A percentile compares a stretch with the other conserved stretches of the same genome.
Evolutionary conservation across 2,113 vertebrate genomes (phyloP).

Genomic region (Acanthochromis polyacanthus): DNA sequence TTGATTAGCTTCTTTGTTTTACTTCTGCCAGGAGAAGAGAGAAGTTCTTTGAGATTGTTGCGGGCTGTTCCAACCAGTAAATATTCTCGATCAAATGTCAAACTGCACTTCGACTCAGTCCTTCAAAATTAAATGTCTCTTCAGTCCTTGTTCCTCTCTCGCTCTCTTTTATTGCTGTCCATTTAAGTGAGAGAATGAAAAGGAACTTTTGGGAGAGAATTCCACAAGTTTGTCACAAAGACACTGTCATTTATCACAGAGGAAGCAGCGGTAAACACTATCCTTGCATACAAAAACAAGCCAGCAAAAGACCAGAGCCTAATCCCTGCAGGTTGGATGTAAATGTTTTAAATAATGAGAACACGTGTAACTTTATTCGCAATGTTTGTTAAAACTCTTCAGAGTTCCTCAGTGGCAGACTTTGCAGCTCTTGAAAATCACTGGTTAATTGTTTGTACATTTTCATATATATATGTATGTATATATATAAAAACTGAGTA

Average conservation of each 20-base stretch:
- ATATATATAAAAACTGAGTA: constrained; percentile 5
- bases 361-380: constrained; percentile 43
- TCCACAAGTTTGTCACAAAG: constrained; percentile 30
- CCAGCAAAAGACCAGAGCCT: constrained; percentile 47
- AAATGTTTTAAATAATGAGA: constrained; percentile 45
- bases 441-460: constrained; percentile 57
- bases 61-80: constrained; percentile 40
- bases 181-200: constrained; percentile 50
- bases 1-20: constrained; percentile 58
- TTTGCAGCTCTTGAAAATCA: constrained; percentile 63
- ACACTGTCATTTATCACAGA: constrained; percentile 51
- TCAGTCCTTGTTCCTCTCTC: constrained; percentile 42
- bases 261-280: constrained; percentile 55
- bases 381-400: constrained; percentile 43
- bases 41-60: constrained; percentile 59
- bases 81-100: constrained; percentile 34
- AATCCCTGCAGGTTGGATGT: constrained; percentile 52
- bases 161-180: constrained; percentile 59
- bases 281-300: constrained; percentile 57
- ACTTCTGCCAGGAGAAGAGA: constrained; percentile 48
- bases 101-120: constrained; percentile 43
- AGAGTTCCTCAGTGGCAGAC: constrained; percentile 59
- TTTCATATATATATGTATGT: constrained; percentile 8
- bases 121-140: constrained; percentile 45
- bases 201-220: constrained; percentile 30